Conservation (phyloP, 2,113 vertebrate genomes). For the Collichthys lucidus region DNA sequence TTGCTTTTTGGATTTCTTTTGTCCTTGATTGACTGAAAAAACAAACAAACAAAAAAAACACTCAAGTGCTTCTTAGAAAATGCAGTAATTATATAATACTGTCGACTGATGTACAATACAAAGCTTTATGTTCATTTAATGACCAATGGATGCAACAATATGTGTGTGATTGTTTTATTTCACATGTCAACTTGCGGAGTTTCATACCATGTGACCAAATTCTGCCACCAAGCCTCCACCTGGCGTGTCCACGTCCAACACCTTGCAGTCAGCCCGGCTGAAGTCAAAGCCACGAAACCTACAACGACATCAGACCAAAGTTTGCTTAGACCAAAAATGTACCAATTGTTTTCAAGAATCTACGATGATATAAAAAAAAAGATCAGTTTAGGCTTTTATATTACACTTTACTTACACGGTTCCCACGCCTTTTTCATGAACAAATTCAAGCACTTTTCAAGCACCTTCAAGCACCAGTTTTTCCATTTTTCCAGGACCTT, state of each 20-base stretch:
- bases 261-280: constrained; percentile 86
- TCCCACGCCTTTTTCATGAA: too few species aligned
- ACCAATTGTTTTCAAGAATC: too few species aligned
- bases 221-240: constrained; percentile 90
- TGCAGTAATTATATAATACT: neutral
- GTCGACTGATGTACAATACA: neutral
- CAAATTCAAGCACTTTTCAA: too few species aligned
- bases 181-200: neutral
- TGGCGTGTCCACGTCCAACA: constrained; percentile 91
- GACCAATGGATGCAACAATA: neutral
- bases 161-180: too few species aligned
- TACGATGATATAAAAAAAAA: neutral
- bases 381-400: neutral
- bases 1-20: constrained; percentile 81
- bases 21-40: constrained; percentile 89
- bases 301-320: neutral
- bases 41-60: neutral
- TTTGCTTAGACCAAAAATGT: neutral
- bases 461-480: too few species aligned
- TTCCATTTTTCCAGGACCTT: too few species aligned
- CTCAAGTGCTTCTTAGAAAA: neutral
- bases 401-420: constrained; percentile 80
- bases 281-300: constrained; percentile 93
- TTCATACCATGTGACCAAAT: constrained; percentile 91
- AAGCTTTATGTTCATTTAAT: neutral